Base-by-base conservation (phyloP, 2,113 vertebrate genomes). In the Spea multiplicata region DNA sequence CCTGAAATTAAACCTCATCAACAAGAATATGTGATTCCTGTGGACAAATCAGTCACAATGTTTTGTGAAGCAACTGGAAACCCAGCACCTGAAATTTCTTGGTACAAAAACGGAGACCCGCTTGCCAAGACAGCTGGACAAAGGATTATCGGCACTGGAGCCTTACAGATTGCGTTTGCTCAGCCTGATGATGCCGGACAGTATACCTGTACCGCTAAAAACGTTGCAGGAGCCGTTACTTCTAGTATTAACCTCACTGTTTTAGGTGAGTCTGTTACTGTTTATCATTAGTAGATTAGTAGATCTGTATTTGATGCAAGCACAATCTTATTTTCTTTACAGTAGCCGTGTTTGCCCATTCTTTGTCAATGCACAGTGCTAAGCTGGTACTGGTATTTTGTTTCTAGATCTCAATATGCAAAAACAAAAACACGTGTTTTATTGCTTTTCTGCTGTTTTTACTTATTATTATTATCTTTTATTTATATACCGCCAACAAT, bases 181-280 rank as follows among this genome's bases (percentile, higher is more conserved):
- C 95, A 94, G 85, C 91, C 94, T 0, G 83, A 75, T 0, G 95
- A 99, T 3, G 73, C 91, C 0, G 97, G 96, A 0, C 89, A 73
- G 55, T 99, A 98, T 85, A 96, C 91, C 0, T 99, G 97, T 82
- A 90, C 81, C 0, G 97, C 95, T 0, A 84, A 92, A 6, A 99
- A 98, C 3, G 83, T 67, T 0, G 97, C 95, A 0, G 97, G 97
- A 5, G 92, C 94, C 0, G 89, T 85, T 78, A 96, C 86, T 55
- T 73, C 87, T 0, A 89, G 86, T 75, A 84, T 88, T 81, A 90
- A 87, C 71, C 92, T 99, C 12, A 85, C 85, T 0, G 94, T 99
- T 12, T 92, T 95, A 0, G 85, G 97, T 99, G 87, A 88, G 94
- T 89, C 50, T 3, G 12, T 4, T 64, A 5, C 30, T 30, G 30